Base-by-base conservation (phyloP, 2,888 invertebrate genomes). In the Caenorhabditis japonica region DNA sequence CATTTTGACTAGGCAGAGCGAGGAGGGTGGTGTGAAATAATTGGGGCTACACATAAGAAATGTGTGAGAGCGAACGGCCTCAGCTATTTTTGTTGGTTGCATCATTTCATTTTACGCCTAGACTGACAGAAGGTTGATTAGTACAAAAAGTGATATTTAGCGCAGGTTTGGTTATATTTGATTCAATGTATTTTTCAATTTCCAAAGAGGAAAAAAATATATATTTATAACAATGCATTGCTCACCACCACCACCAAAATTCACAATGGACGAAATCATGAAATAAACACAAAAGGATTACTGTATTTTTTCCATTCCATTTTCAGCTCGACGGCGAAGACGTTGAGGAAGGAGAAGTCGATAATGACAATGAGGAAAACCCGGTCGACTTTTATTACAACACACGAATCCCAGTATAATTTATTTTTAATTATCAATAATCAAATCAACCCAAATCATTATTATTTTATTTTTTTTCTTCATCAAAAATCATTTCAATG, bases 321-420 rank as follows among this genome's bases (percentile, higher is more conserved):
- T 73, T 83, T 58, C 70, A 85, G 85, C 77, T 85, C 41, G 85
- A 85, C 38, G 79, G 79, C 2, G 85, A 83, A 41, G 77, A 77
- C 21, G 75, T 79, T 8, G 72, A 64, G 13, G 80, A 79, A 27
- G 75, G 77, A 33, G 79, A 80, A 13, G 33, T 13, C 1, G 79
- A 81, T 46, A 73, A 61, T 58, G 79, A 81, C 47, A 73, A 66
- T 56, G 64, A 66, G 15, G 82, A 84, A 13, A 52, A 39, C 19
- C 13, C 64, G 5, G 53, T 51, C 33, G 64, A 72, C 41, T 76
- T 71, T 46, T 81, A 80, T 53, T 64, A 73, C 17, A 77, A 80
- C 46, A 62, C 77, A 12, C 76, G 70, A 8, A 77, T 79, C 27
- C 83, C 83, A 8, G 78, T 79, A n/a, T 83, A 70, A 76, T 15